Evolutionary conservation across 2,888 invertebrate species (phyloP).

Genomic region (Cantharis rustica): DNA sequence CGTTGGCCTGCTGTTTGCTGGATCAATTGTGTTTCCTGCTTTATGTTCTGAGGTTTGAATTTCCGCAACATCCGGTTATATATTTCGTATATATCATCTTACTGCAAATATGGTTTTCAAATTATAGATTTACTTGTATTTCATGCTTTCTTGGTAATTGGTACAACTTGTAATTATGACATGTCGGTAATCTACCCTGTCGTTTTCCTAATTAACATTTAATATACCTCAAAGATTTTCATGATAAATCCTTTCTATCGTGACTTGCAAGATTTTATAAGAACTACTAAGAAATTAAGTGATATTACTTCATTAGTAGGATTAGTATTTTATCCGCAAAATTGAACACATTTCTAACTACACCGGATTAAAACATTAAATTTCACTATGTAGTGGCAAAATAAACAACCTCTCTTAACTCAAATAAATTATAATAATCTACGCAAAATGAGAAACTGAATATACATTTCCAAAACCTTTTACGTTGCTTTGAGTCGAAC

Average conservation of each 20-base stretch:
- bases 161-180: constrained; percentile 21
- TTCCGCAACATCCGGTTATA: constrained; percentile 38
- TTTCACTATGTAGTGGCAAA: background rate
- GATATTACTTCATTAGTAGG: constrained; percentile 30
- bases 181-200: constrained; percentile 20
- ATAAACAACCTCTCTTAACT: background rate
- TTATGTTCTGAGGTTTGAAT: constrained; percentile 36
- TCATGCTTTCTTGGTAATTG: constrained; percentile 6
- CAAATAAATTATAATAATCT: background rate
- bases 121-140: constrained; percentile 7
- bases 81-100: constrained; percentile 22
- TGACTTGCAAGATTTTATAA: constrained; percentile 30
- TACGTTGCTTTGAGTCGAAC: background rate
- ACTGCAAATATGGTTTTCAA: constrained; percentile 13
- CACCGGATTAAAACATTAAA: background rate
- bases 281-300: constrained; percentile 31
- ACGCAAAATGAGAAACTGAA: background rate
- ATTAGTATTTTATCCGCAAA: constrained; percentile 31
- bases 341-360: constrained; percentile 30
- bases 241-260: constrained; percentile 29
- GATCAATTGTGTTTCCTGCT: constrained; percentile 44
- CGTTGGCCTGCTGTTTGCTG: constrained; percentile 36
- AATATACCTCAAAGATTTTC: constrained; percentile 30
- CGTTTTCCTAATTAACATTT: constrained; percentile 20
- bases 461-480: background rate